phyloP scores from a whole-genome alignment of 64 coral and sea anemone species.

The Platygyra sinensis region DNA sequence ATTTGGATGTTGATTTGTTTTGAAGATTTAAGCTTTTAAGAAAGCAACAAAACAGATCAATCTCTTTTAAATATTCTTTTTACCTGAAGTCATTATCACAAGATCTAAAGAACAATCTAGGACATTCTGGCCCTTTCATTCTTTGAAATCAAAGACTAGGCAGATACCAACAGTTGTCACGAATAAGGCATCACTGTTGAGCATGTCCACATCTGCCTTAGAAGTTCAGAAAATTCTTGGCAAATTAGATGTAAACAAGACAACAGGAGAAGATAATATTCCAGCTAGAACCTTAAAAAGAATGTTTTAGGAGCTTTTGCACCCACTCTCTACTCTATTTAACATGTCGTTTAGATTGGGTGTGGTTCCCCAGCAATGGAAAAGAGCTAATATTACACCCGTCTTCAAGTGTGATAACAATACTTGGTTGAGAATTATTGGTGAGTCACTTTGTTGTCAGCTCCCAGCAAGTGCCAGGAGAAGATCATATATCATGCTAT shows the following conservation, averaged over 20 bases:
- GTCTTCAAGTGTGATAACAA: constrained; percentile 38
- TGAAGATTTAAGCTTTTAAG: too few species aligned
- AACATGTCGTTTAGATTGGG: constrained; percentile 30
- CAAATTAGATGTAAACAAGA: background rate
- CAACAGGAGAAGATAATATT: too few species aligned
- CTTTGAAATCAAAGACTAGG: too few species aligned
- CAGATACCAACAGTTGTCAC: constrained; percentile 1
- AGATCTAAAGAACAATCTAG: too few species aligned
- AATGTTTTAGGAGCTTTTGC: background rate
- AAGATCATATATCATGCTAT: constrained; percentile 32
- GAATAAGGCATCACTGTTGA: background rate
- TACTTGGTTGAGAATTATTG: constrained; percentile 15
- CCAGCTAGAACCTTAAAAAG: background rate
- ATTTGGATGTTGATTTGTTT: background rate
- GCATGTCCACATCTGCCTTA: background rate
- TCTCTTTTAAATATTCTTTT: too few species aligned
- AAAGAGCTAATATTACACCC: constrained; percentile 12
- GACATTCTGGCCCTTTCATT: too few species aligned
- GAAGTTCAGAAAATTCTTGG: background rate
- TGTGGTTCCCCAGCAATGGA: constrained; percentile 7
- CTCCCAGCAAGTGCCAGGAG: constrained; percentile 11
- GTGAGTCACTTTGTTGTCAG: constrained; percentile 7
- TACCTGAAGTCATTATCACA: too few species aligned
- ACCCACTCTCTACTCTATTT: constrained; percentile 30
- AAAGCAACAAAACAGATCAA: too few species aligned